Evolutionary conservation across 1,140 invertebrate genomes (phyloP).

Genomic region (Drosophila novamexicana): DNA sequence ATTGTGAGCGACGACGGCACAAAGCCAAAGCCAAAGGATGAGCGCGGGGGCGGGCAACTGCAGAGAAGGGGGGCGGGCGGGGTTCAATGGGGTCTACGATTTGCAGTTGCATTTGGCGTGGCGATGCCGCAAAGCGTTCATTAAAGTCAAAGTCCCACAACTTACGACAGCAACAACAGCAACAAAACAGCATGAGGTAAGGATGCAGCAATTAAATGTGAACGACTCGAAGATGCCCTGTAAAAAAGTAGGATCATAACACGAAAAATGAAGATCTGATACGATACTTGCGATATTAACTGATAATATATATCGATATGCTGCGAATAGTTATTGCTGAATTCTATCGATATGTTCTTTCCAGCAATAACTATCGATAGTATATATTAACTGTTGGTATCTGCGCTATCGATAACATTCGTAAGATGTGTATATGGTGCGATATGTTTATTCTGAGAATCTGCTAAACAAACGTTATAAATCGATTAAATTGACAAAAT

Average conservation of each 20-base stretch:
- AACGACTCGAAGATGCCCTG: not conserved
- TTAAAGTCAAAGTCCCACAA: slow-evolving; percentile 64
- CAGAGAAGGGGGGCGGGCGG: not conserved
- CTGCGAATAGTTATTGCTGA: no score
- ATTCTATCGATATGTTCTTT: no score
- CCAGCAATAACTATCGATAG: no score
- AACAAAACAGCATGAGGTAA: slow-evolving; percentile 27
- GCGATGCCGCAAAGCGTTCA: slow-evolving; percentile 63
- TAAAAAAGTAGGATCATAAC: not conserved
- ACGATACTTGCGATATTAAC: no score
- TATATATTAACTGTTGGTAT: no score
- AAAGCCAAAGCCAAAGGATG: slow-evolving; percentile 9
- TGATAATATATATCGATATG: no score
- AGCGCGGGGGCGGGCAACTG: not conserved
- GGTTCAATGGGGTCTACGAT: not conserved
- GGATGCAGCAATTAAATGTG: not conserved
- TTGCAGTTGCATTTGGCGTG: slow-evolving; percentile 20
- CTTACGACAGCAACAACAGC: slow-evolving; percentile 37
- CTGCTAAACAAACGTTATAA: no score
- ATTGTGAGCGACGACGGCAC: slow-evolving; percentile 50
- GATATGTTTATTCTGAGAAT: no score
- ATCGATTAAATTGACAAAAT: no score
- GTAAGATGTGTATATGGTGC: no score
- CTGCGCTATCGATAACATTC: no score
- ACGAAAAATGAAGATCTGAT: no score